phyloP scores from a whole-genome alignment of 35 echinoderm and acorn worm species.

The Patiria miniata region DNA sequence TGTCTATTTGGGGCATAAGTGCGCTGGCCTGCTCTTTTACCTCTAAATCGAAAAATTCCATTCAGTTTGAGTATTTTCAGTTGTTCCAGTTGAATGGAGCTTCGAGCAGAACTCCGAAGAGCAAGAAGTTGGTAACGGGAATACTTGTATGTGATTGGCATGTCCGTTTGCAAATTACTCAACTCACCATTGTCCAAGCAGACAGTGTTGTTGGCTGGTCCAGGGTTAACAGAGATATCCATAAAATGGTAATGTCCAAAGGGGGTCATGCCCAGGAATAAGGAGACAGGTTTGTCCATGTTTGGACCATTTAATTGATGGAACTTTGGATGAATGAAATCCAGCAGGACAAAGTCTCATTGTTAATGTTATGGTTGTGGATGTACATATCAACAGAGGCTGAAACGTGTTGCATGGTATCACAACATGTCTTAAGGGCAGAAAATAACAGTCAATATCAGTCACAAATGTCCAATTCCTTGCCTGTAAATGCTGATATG shows the following conservation, averaged over 20 bases:
- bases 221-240: background rate
- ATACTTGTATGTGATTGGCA: background rate
- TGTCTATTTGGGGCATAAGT: background rate
- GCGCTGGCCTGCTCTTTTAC: background rate
- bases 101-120: background rate
- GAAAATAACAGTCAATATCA: no score
- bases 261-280: background rate
- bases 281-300: background rate
- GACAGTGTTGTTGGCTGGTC: background rate
- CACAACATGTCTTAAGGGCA: background rate
- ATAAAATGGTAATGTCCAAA: no score
- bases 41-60: conserved; percentile 8
- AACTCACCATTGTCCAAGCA: background rate
- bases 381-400: background rate
- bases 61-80: background rate
- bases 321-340: background rate
- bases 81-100: background rate
- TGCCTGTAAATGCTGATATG: background rate
- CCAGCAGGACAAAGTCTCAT: background rate
- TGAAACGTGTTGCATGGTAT: background rate
- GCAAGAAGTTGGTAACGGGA: background rate
- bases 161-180: background rate
- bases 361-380: no score
- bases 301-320: background rate
- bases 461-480: background rate